phyloP scores from a whole-genome alignment of 2,888 invertebrate genomes.

The Heliconius sara region DNA sequence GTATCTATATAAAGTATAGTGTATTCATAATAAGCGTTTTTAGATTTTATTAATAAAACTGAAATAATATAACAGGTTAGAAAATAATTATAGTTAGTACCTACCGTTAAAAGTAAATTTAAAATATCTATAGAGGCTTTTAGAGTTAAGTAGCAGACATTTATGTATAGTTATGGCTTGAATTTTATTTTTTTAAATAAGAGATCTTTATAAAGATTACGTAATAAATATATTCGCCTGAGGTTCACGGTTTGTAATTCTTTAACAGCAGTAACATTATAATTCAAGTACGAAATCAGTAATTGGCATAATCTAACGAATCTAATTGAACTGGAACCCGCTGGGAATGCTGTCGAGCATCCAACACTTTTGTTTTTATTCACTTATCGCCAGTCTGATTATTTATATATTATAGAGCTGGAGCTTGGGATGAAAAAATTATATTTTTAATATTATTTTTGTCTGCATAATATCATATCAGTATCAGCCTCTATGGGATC shows the following conservation, averaged over 20 bases:
- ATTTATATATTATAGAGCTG: slow-evolving; percentile 27
- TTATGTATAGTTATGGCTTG: not conserved
- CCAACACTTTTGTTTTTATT: slow-evolving; percentile 39
- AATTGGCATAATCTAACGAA: slow-evolving; percentile 43
- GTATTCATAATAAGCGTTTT: too few species aligned
- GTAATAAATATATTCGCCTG: slow-evolving; percentile 30
- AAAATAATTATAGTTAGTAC: too few species aligned
- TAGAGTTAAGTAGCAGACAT: too few species aligned
- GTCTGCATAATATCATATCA: not conserved
- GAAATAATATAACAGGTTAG: too few species aligned
- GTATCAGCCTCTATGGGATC: not conserved
- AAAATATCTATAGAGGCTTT: too few species aligned
- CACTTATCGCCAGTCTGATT: slow-evolving; percentile 38
- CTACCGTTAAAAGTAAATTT: too few species aligned
- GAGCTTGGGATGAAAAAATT: slow-evolving; percentile 17
- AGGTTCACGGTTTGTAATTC: slow-evolving; percentile 32
- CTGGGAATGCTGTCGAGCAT: slow-evolving; percentile 34
- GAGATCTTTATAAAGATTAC: slow-evolving; percentile 13
- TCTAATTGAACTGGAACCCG: slow-evolving; percentile 36
- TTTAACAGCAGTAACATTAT: slow-evolving; percentile 31
- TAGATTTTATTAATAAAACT: too few species aligned
- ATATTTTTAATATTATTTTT: not conserved
- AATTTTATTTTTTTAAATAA: slow-evolving; percentile 1
- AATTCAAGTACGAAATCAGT: slow-evolving; percentile 43
- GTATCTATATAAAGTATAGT: too few species aligned